Base-by-base conservation (phyloP, 2,797 vertebrate species). In the Paramormyrops hopkinsi region DNA sequence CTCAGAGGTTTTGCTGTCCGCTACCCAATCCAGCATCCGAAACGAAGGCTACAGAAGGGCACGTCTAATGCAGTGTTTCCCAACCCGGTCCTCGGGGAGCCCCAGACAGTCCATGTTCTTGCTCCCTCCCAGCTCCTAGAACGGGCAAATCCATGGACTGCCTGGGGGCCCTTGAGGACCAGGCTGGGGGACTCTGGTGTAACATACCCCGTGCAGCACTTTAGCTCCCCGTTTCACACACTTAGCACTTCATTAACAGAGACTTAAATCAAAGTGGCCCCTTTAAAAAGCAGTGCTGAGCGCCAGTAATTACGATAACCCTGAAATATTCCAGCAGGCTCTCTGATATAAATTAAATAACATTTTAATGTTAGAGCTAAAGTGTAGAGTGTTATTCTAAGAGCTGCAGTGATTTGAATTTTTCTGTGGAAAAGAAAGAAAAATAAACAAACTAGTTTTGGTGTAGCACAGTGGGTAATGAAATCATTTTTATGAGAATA, bases 321-420 rank as follows among this genome's bases (percentile, higher is more conserved):
- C 51, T 50, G 56, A 85, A 62, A 37, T n/a, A 85, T 29, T 29
- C 79, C 82, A 48, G 22, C 7, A 8, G 25, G 33, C 12, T 84
- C 22, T 65, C 46, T 62, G 11, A 46, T 29, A 41, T 1, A 48
- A 48, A 50, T 44, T 8, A 44, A 83, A 83, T 4, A 22, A 25
- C 14, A 83, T 44, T 88, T 88, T 54, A n/a, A 56, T 56, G 82
- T 82, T 82, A 83, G 17, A 41, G 73, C 5, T n/a, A 82, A 54
- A 41, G 33, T 82, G 73, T 19, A 54, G 19, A 54, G 17, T 82
- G 9, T 22, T 8, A 79, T n/a, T 29, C 37, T 12, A 54, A 44
- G 33, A 86, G 46, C 56, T 11, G 46, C 48, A 29, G 22, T 48
- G 22, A 85, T 44, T 33, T 65, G 11, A 22, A 14, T 29, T 22